Evolutionary conservation across 2,797 vertebrate species (phyloP), one percentile per base, ranked within the genome.

Genomic region (Parauchenoglanis ngamensis): DNA sequence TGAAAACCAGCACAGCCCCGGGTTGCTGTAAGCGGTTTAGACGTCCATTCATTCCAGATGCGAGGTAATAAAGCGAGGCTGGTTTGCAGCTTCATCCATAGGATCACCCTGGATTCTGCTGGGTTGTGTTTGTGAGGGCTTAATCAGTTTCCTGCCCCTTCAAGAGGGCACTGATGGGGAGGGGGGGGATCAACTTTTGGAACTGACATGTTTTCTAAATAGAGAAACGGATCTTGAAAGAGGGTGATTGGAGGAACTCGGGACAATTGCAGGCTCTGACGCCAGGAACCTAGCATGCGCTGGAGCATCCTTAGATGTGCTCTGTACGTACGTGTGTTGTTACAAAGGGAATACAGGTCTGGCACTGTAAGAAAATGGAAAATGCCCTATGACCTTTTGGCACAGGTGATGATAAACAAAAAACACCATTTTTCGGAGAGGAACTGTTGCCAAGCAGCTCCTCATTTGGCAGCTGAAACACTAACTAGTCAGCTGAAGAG

Each of bases 341-440:
- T 28, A n/a, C 23, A 44, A 12, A 67, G 65, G 54, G 8, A 84
- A 52, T 79, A 46, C 44, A 83, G 44, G 56, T 75, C 19, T 84
- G 67, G 70, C 28, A 35, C 44, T 49, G 15, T 54, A 80, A 63
- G 61, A 63, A 80, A 84, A 92, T 90, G 92, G 90, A 93, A 81
- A 90, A 89, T 87, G 90, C 92, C 90, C 93, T 91, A 91, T 93
- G 92, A 95, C 94, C 93, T 92, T 92, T 84, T 90, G 86, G 90
- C 93, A 94, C 94, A 95, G 95, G 94, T 94, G 93, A 95, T 92
- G 89, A 93, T 93, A 93, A 93, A 93, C 6, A 89, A 91, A 92
- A 93, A 92, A 93, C 91, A 92, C 91, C 91, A 86, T 85, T 92
- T 92, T 93, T 92, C 92, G 91, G 91, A 94, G 93, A 91, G 92